phyloP scores from a whole-genome alignment of 2,113 vertebrate genomes.

The Synchiropus splendidus region DNA sequence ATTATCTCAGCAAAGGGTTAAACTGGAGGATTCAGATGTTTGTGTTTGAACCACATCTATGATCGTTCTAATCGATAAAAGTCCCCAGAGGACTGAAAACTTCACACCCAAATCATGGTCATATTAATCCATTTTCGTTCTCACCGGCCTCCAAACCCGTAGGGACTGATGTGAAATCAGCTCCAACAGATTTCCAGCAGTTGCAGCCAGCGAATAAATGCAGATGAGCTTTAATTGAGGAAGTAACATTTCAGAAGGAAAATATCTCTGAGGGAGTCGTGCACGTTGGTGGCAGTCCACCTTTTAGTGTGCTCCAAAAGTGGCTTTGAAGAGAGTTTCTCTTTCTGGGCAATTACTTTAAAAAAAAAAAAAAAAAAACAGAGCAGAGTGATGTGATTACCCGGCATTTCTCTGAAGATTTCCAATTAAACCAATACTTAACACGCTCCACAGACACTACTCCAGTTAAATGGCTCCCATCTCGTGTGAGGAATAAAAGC shows the following conservation, averaged over 20 bases:
- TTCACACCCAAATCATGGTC: no score
- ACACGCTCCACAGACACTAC: slow-evolving; percentile 27
- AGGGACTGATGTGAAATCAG: neutral
- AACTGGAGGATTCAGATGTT: no score
- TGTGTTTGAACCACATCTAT: no score
- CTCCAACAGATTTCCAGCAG: no score
- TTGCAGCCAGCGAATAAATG: slow-evolving; percentile 1
- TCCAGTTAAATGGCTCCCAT: slow-evolving; percentile 40
- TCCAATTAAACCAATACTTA: slow-evolving; percentile 51
- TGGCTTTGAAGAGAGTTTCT: slow-evolving; percentile 9
- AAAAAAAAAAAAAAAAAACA: no score
- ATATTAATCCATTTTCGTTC: no score
- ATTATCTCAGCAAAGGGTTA: no score
- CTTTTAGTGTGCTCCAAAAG: slow-evolving; percentile 17
- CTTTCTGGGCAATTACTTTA: slow-evolving; percentile 39
- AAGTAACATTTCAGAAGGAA: neutral
- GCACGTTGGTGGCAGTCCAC: slow-evolving; percentile 21
- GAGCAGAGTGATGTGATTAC: slow-evolving; percentile 45
- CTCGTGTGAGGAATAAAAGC: slow-evolving; percentile 38
- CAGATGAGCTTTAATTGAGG: slow-evolving; percentile 30
- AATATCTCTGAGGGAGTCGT: slow-evolving; percentile 14
- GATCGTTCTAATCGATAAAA: no score
- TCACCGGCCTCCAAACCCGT: no score
- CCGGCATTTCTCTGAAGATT: slow-evolving; percentile 34
- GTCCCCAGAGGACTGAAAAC: no score